These are phyloP conservation scores for Leptopilina syphax DNA, from an alignment of 2,888 invertebrate species.

Conservation along the genomic window DNA sequence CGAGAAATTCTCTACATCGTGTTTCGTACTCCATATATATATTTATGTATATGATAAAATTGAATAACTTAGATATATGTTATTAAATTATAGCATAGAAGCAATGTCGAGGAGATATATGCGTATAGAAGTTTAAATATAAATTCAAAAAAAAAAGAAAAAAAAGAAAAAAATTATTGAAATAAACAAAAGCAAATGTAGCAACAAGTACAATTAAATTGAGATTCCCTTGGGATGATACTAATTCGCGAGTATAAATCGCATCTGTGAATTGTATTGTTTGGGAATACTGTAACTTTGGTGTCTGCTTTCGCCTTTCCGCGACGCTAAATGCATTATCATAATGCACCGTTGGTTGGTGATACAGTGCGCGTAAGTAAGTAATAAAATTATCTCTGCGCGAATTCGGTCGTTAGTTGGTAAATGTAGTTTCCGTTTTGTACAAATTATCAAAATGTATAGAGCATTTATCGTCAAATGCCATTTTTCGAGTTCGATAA, in stretches of 20 bases:
- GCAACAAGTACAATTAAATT: conserved; percentile 57
- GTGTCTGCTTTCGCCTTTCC: conserved; percentile 50
- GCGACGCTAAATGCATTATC: conserved; percentile 61
- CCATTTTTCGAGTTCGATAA: not conserved
- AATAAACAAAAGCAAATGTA: conserved; percentile 41
- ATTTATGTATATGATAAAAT: too few species aligned
- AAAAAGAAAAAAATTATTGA: too few species aligned
- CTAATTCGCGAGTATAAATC: conserved; percentile 53
- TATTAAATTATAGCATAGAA: too few species aligned
- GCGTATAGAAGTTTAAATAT: too few species aligned
- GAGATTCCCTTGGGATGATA: conserved; percentile 47
- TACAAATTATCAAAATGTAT: not conserved
- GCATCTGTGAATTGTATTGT: conserved; percentile 49
- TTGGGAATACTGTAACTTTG: conserved; percentile 50
- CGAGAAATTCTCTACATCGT: too few species aligned
- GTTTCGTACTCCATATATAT: too few species aligned
- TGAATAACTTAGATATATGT: too few species aligned
- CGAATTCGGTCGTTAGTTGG: conserved; percentile 62
- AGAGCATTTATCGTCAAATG: not conserved
- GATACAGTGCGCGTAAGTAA: conserved; percentile 64
- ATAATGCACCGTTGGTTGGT: conserved; percentile 65
- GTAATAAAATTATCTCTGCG: conserved; percentile 64
- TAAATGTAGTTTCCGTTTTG: conserved; percentile 9
- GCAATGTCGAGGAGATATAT: too few species aligned
- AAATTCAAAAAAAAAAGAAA: too few species aligned